Evolutionary conservation across 2,113 vertebrate species (phyloP).

Genomic region (Cepphus grylle): DNA sequence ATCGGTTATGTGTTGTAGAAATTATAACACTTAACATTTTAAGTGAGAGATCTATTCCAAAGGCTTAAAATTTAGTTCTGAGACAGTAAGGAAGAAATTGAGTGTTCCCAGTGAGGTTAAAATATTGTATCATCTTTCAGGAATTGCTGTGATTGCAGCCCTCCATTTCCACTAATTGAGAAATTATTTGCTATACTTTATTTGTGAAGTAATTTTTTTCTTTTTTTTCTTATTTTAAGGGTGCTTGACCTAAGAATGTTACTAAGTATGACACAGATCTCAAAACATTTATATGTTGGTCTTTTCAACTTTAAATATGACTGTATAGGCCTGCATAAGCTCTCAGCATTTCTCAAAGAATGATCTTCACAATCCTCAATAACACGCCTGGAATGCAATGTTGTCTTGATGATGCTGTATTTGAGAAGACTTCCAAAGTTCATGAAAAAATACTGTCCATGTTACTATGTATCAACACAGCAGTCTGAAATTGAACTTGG

Average conservation of each 20-base stretch:
- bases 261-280: background rate
- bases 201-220: background rate
- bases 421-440: background rate
- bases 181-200: background rate
- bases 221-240: background rate
- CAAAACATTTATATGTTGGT: background rate
- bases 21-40: background rate
- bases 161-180: background rate
- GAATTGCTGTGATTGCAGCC: background rate
- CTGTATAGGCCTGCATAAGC: background rate
- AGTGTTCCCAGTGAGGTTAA: background rate
- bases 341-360: background rate
- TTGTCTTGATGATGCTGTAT: background rate
- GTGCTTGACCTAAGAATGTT: background rate
- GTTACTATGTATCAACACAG: background rate
- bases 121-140: background rate
- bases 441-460: background rate
- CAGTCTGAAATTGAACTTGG: background rate
- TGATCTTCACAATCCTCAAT: background rate
- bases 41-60: background rate
- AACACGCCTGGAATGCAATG: background rate
- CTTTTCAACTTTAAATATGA: background rate
- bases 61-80: background rate
- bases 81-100: background rate
- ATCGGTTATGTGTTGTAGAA: background rate